phyloP scores from a whole-genome alignment of 2,113 vertebrate genomes.

The Chionodraco myersi region DNA sequence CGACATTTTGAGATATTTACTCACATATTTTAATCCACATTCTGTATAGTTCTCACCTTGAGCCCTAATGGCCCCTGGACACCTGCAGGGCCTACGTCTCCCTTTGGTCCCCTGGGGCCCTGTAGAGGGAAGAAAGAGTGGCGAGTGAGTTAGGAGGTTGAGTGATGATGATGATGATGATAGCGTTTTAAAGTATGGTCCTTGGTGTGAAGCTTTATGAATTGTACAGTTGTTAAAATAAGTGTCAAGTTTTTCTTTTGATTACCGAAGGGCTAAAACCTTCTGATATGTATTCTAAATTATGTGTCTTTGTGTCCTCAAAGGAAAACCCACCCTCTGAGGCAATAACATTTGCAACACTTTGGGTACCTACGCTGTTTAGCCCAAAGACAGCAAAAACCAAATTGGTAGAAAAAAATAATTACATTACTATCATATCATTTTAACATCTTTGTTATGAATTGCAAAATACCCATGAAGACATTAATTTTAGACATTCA shows the following conservation, averaged over 20 bases:
- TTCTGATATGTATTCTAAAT: too few relatives aligned
- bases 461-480: not conserved
- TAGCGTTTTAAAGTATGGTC: not conserved
- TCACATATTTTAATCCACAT: not conserved
- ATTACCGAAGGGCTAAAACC: not conserved
- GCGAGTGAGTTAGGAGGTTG: not conserved
- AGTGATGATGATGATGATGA: not conserved
- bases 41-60: constrained; percentile 70
- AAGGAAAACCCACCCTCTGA: not conserved
- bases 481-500: not conserved
- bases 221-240: not conserved
- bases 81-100: constrained; percentile 86
- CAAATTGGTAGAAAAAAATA: not conserved
- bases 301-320: not conserved
- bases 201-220: not conserved
- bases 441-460: not conserved
- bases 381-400: constrained; percentile 47
- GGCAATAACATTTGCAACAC: not conserved
- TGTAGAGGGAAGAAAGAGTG: constrained; percentile 46
- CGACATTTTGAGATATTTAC: not conserved
- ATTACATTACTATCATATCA: constrained; percentile 15
- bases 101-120: constrained; percentile 93
- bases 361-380: constrained; percentile 29
- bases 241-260: too few relatives aligned
- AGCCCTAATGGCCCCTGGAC: constrained; percentile 82